phyloP scores from a whole-genome alignment of 37 sponge, comb jelly and placozoan genomes.

The Geodia barretti region DNA sequence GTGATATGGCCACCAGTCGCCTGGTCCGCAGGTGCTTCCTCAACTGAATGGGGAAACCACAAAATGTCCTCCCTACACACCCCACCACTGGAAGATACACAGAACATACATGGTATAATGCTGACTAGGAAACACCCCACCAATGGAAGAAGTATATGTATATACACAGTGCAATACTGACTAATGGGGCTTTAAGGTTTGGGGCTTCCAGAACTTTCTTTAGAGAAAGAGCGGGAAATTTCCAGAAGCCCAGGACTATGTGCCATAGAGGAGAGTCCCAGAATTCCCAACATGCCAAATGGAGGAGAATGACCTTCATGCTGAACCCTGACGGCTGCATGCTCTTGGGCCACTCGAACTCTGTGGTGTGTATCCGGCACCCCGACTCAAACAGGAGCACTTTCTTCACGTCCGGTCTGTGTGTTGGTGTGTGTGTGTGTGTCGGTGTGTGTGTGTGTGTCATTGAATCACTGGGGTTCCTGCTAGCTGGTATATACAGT shows the following conservation, averaged over 20 bases:
- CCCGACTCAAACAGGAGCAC: conserved; percentile 93
- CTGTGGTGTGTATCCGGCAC: conserved; percentile 90
- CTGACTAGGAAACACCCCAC: no score
- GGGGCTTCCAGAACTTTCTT: no score
- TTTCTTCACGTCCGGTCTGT: conserved; percentile 88
- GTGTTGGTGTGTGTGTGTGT: conserved; percentile 5
- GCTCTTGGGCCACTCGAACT: conserved; percentile 97
- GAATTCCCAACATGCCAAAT: no score
- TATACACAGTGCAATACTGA: no score
- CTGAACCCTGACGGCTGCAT: conserved; percentile 95
- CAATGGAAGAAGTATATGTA: no score
- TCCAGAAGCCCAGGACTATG: not conserved
- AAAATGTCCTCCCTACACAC: not conserved
- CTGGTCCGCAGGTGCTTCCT: conserved; percentile 87
- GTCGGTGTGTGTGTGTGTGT: conserved; percentile 6
- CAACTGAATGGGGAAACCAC: conserved; percentile 32
- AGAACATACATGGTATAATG: not conserved
- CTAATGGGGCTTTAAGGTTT: no score
- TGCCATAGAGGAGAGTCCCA: not conserved
- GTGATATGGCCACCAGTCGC: conserved; percentile 73
- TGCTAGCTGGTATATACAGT: no score
- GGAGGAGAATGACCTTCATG: conserved; percentile 74
- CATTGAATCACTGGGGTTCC: not conserved
- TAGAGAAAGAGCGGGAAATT: no score
- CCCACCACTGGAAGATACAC: no score